Evolutionary conservation across 2,797 vertebrate genomes (phyloP).

Genomic region (Melanotaenia boesemani): DNA sequence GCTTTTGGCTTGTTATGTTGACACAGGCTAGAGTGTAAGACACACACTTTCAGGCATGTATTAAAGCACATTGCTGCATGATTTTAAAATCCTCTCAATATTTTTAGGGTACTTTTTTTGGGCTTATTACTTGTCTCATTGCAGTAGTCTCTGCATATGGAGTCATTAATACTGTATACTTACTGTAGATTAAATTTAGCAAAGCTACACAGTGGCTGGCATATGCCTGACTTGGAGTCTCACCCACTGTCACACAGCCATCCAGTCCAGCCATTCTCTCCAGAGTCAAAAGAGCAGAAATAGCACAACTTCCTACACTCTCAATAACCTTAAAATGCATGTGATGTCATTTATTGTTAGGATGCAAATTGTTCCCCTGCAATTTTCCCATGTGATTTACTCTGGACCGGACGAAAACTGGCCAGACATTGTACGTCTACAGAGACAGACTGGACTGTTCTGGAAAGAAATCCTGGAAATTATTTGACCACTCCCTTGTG

Average conservation of each 20-base stretch:
- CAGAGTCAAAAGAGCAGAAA: conserved; percentile 67
- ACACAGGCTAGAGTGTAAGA: conserved; percentile 1
- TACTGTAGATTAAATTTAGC: conserved; percentile 39
- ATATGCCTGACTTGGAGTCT: conserved; percentile 16
- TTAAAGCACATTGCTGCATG: conserved; percentile 13
- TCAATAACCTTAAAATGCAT: conserved; percentile 46
- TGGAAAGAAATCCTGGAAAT: conserved; percentile 17
- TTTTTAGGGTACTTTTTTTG: not conserved
- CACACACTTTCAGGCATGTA: conserved; percentile 30
- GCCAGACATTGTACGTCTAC: conserved; percentile 21
- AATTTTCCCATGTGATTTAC: conserved; percentile 44
- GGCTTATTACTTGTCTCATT: conserved; percentile 2
- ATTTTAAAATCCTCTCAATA: conserved; percentile 17
- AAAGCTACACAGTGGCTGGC: conserved; percentile 44
- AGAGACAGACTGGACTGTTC: conserved; percentile 30
- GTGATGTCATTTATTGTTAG: conserved; percentile 44
- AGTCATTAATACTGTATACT: conserved; percentile 35
- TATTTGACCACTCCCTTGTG: conserved; percentile 1
- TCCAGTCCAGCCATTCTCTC: conserved; percentile 47
- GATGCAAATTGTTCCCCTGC: conserved; percentile 31
- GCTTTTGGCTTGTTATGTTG: conserved; percentile 29
- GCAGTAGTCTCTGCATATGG: conserved; percentile 13
- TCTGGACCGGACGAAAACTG: conserved; percentile 30
- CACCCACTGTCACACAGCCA: conserved; percentile 38
- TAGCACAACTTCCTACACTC: conserved; percentile 62